Evolutionary conservation across 2,113 vertebrate genomes (phyloP).

Genomic region (Excalfactoria chinensis): DNA sequence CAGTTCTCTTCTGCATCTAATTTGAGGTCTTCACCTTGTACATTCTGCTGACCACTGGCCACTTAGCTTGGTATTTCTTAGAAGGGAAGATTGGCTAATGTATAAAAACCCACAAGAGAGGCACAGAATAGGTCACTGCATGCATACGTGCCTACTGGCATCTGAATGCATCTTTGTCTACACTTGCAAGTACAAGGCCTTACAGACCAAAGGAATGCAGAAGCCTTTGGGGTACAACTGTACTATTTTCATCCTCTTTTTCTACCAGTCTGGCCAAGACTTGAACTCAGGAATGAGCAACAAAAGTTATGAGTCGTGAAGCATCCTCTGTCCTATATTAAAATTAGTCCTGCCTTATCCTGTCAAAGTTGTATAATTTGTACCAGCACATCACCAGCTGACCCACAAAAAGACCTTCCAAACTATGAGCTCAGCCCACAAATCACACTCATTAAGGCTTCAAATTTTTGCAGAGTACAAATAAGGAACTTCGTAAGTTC

Average conservation of each 20-base stretch:
- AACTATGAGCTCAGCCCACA: conserved; percentile 55
- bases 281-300: conserved; percentile 10
- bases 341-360: conserved; percentile 12
- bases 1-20: not conserved
- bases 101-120: not conserved
- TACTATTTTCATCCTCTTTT: not conserved
- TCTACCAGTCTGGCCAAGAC: conserved; percentile 39
- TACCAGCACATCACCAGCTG: not conserved
- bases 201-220: conserved; percentile 38
- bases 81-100: not conserved
- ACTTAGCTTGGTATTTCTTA: not conserved
- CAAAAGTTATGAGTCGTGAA: not conserved
- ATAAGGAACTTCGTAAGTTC: not conserved
- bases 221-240: conserved; percentile 39
- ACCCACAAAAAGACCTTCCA: conserved; percentile 39
- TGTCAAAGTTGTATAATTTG: conserved; percentile 25
- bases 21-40: not conserved
- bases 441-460: conserved; percentile 29
- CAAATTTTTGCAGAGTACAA: not conserved
- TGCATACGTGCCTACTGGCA: not conserved
- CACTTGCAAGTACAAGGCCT: not conserved
- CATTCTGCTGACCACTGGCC: not conserved
- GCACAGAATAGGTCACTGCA: not conserved
- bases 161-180: not conserved
- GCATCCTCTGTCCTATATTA: not conserved